These are phyloP conservation scores for Lathamus discolor DNA, from an alignment of 2,113 vertebrate species.

Conservation along the genomic window DNA sequence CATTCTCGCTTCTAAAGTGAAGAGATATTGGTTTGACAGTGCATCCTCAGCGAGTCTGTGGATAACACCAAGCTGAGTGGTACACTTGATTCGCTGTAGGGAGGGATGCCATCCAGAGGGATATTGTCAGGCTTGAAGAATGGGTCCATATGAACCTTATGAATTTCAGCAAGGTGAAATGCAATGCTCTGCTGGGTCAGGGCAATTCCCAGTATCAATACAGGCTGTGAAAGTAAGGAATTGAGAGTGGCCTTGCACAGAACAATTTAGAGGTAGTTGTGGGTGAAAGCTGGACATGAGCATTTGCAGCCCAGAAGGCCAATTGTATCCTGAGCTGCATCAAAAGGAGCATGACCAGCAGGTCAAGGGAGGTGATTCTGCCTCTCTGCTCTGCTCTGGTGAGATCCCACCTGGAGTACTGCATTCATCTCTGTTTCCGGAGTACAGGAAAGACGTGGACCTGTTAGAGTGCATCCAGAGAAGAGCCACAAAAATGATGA, in stretches of 20 bases:
- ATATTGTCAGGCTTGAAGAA: background rate
- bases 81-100: background rate
- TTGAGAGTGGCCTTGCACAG: background rate
- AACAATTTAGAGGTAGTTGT: background rate
- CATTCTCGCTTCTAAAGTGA: background rate
- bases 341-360: accelerated
- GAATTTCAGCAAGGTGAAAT: background rate
- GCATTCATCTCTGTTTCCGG: background rate
- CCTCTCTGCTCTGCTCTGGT: background rate
- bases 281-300: background rate
- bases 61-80: background rate
- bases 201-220: background rate
- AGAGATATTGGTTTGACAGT: background rate
- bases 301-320: background rate
- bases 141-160: background rate
- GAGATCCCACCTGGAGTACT: background rate
- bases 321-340: background rate
- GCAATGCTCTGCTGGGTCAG: background rate
- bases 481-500: background rate
- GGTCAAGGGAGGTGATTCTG: background rate
- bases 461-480: background rate
- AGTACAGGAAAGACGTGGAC: background rate
- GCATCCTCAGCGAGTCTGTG: background rate
- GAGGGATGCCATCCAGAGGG: background rate
- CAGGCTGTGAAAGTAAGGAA: accelerated